Percentiles rank a stretch among this genome's conserved stretches.
phyloP scores from a whole-genome alignment of 2,113 vertebrate genomes.

The Dasypus novemcinctus region DNA sequence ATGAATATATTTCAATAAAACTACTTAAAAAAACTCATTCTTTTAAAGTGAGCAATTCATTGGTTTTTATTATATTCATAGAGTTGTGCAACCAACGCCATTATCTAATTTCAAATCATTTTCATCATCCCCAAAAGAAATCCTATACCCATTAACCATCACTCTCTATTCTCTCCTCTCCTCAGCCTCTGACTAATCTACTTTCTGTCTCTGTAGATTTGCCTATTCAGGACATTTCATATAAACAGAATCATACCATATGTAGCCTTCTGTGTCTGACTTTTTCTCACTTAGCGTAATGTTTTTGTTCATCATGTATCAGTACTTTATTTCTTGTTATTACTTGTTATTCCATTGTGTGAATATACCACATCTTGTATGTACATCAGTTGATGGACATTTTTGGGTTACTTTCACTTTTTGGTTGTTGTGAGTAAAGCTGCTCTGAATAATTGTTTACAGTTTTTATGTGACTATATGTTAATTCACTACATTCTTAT shows the following conservation, averaged over 20 bases:
- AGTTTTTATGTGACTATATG: background rate
- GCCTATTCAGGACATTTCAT: background rate
- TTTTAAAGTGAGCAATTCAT: background rate
- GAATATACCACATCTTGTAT: background rate
- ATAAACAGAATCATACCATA: background rate
- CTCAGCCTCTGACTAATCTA: background rate
- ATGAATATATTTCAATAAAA: too few species aligned
- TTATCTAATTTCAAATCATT: background rate
- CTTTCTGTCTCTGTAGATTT: background rate
- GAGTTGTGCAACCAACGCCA: background rate
- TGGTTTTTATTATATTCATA: background rate
- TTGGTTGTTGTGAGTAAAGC: background rate
- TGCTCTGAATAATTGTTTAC: background rate
- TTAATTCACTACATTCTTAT: background rate
- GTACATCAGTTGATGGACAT: background rate
- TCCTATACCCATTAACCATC: too few species aligned
- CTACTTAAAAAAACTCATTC: background rate
- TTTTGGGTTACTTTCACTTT: background rate
- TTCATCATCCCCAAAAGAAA: background rate
- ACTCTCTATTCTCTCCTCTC: fast-evolving
- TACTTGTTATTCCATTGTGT: background rate
- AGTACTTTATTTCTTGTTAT: background rate
- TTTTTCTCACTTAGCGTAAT: background rate
- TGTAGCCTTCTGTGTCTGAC: background rate
- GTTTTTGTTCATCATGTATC: background rate